These are phyloP conservation scores for Hemicrepidius hirtus DNA, from an alignment of 2,888 invertebrate species.

Conservation along the genomic window DNA sequence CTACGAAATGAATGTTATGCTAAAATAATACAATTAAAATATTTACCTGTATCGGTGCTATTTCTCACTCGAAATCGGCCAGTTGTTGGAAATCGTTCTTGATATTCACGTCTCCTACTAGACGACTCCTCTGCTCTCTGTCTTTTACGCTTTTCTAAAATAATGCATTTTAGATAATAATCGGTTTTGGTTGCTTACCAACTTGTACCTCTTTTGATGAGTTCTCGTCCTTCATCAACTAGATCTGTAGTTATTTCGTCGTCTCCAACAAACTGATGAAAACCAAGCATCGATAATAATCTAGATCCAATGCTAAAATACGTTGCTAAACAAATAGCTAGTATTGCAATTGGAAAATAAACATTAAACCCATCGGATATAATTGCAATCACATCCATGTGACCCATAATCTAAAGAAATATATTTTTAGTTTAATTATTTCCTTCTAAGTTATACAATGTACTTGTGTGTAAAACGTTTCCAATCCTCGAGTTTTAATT, in stretches of 20 bases:
- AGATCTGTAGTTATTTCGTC: slow-evolving; percentile 95
- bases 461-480: slow-evolving; percentile 97
- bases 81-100: slow-evolving; percentile 77
- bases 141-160: slow-evolving; percentile 84
- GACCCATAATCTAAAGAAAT: slow-evolving; percentile 92
- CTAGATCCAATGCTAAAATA: slow-evolving; percentile 95
- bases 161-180: slow-evolving; percentile 2
- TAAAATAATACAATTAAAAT: too few species aligned
- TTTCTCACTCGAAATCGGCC: slow-evolving; percentile 71
- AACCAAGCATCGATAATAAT: slow-evolving; percentile 91
- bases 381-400: slow-evolving; percentile 98
- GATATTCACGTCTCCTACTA: slow-evolving; percentile 83
- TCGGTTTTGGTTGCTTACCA: neutral
- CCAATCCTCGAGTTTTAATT: slow-evolving; percentile 85
- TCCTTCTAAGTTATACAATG: slow-evolving; percentile 59
- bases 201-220: slow-evolving; percentile 88
- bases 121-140: slow-evolving; percentile 88
- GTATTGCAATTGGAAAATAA: slow-evolving; percentile 98
- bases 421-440: neutral
- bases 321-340: slow-evolving; percentile 93
- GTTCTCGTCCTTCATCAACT: slow-evolving; percentile 94
- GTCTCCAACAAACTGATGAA: slow-evolving; percentile 97
- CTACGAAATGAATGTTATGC: slow-evolving; percentile 62
- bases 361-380: slow-evolving; percentile 99
- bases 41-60: slow-evolving; percentile 72